phyloP scores from a whole-genome alignment of 2,113 vertebrate genomes.

The Pedetes capensis region DNA sequence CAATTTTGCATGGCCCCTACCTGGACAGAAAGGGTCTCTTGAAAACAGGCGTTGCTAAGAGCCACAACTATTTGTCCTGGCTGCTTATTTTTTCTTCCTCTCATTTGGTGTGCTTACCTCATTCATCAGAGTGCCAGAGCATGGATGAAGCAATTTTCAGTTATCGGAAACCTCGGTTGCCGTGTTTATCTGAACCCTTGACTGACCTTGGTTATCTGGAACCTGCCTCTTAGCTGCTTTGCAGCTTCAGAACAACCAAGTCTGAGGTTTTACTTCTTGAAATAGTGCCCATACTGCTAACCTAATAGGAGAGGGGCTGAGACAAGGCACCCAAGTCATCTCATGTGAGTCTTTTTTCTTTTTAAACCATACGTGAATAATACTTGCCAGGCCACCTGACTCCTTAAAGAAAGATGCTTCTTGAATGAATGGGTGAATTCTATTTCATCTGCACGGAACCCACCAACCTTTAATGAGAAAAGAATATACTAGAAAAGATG shows the following conservation, averaged over 20 bases:
- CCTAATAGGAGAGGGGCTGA: neutral
- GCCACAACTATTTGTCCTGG: neutral
- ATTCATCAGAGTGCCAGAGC: neutral
- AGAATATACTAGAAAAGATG: neutral
- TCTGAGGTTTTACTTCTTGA: neutral
- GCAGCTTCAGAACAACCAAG: neutral
- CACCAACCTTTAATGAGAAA: neutral
- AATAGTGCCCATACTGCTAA: neutral
- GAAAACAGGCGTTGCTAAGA: neutral
- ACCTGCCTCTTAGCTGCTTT: neutral
- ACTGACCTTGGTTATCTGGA: neutral
- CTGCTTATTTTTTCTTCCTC: neutral
- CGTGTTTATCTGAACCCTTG: neutral
- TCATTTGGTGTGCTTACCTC: neutral
- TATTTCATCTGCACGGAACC: neutral
- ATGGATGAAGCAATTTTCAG: neutral
- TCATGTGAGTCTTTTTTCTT: neutral
- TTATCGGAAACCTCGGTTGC: neutral
- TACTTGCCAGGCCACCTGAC: too few relatives aligned
- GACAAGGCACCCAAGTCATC: neutral
- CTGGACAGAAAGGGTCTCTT: neutral
- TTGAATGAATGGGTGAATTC: neutral
- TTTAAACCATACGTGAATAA: neutral
- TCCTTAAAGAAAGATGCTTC: neutral
- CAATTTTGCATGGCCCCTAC: neutral